phyloP scores from a whole-genome alignment of 1,140 invertebrate species.

The Pteromalus puparum region DNA sequence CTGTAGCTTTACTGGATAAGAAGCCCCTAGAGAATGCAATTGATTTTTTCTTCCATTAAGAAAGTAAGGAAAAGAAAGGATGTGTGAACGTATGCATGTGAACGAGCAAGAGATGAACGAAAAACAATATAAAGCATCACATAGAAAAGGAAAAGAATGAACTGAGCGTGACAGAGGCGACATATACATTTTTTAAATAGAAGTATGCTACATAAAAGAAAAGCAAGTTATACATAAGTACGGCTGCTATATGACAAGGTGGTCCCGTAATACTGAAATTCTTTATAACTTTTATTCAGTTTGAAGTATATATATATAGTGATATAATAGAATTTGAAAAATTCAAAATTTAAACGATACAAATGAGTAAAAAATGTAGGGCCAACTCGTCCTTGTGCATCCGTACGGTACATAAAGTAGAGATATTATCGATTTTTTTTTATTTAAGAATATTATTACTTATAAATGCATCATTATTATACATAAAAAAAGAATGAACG shows the following conservation, averaged over 20 bases:
- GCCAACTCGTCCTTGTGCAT: conserved; percentile 63
- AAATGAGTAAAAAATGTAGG: conserved; percentile 30
- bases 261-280: conserved; percentile 52
- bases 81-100: conserved; percentile 30
- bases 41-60: conserved; percentile 54
- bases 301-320: background rate
- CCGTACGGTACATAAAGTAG: conserved; percentile 67
- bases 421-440: conserved; percentile 67
- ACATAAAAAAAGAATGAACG: conserved; percentile 56
- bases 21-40: conserved; percentile 45
- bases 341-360: conserved; percentile 1
- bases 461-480: conserved; percentile 71
- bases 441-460: conserved; percentile 72
- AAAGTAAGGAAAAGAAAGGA: conserved; percentile 40
- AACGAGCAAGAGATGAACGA: conserved; percentile 40
- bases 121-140: conserved; percentile 51
- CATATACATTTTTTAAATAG: conserved; percentile 63
- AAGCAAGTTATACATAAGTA: conserved; percentile 54
- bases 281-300: conserved; percentile 30
- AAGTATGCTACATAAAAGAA: conserved; percentile 60
- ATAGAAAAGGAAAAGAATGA: conserved; percentile 55
- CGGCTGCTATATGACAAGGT: conserved; percentile 61
- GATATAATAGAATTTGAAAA: background rate
- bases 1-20: conserved; percentile 26
- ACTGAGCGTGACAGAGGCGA: conserved; percentile 53